Conservation (phyloP, 2,113 vertebrate species). For the Chrysochloris asiatica region DNA sequence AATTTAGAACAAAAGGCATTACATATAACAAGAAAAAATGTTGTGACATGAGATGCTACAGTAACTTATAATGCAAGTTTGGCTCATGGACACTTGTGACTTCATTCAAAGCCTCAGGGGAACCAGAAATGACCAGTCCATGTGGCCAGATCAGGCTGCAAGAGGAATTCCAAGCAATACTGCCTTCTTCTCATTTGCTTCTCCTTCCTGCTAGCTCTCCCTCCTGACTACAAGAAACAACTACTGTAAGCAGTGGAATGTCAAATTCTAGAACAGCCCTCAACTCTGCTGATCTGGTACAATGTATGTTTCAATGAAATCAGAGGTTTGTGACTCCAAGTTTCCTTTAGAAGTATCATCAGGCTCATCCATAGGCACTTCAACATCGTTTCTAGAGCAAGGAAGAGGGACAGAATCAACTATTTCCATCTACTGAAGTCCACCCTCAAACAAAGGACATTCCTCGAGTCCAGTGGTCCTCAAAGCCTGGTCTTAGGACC, state of each 20-base stretch:
- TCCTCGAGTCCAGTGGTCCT: not conserved
- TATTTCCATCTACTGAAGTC: not conserved
- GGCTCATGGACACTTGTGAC: not conserved
- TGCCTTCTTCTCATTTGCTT: not conserved
- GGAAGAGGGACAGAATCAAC: not conserved
- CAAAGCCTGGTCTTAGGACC: not conserved
- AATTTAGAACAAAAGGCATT: slow-evolving; percentile 56
- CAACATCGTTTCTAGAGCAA: not conserved
- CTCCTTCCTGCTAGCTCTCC: not conserved
- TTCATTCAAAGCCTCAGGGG: not conserved
- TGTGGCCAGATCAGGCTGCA: accelerated
- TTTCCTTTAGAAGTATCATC: not conserved
- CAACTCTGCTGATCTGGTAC: not conserved
- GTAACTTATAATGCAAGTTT: not conserved
- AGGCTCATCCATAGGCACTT: too few species aligned
- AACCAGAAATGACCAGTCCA: not conserved
- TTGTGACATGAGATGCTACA: not conserved
- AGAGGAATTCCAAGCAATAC: accelerated
- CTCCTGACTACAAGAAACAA: not conserved
- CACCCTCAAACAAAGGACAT: not conserved
- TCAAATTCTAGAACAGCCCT: not conserved
- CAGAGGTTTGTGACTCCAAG: not conserved
- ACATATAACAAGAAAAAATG: not conserved
- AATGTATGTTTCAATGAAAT: not conserved
- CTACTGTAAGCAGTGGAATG: accelerated